These are phyloP conservation scores for Aphelinus certus DNA, from an alignment of 1,140 invertebrate species.

Conservation along the genomic window DNA sequence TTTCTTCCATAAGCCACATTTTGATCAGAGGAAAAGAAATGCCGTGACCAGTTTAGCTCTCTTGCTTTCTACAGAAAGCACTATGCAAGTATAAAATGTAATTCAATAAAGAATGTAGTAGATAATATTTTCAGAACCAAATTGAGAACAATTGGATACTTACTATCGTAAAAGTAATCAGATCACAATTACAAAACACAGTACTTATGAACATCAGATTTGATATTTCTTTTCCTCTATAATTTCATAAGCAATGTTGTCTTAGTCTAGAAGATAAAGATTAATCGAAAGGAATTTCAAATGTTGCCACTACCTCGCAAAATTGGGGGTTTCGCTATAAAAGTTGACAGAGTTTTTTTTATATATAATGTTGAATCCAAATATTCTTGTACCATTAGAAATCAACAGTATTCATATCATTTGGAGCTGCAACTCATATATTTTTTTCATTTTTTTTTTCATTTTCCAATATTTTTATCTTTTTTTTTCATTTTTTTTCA, in stretches of 20 bases:
- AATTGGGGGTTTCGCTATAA: conserved; percentile 16
- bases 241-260: conserved; percentile 14
- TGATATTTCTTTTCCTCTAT: conserved; percentile 27
- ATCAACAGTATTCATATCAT: background rate
- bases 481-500: conserved; percentile 6
- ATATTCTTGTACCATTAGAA: background rate
- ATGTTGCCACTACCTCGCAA: conserved; percentile 1
- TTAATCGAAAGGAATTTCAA: background rate
- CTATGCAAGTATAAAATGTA: too few species aligned
- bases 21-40: conserved; percentile 30
- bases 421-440: background rate
- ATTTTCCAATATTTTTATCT: background rate
- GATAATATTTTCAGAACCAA: too few species aligned
- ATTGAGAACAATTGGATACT: too few species aligned
- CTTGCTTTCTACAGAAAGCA: too few species aligned
- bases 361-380: conserved; percentile 16
- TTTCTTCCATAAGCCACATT: too few species aligned
- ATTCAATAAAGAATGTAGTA: too few species aligned
- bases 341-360: background rate
- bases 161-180: too few species aligned
- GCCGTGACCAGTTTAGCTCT: too few species aligned
- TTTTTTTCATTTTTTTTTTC: conserved; percentile 20
- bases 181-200: too few species aligned
- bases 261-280: background rate
- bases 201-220: background rate